Base-by-base conservation (phyloP, 2,113 vertebrate species). In the Bagarius yarrelli region DNA sequence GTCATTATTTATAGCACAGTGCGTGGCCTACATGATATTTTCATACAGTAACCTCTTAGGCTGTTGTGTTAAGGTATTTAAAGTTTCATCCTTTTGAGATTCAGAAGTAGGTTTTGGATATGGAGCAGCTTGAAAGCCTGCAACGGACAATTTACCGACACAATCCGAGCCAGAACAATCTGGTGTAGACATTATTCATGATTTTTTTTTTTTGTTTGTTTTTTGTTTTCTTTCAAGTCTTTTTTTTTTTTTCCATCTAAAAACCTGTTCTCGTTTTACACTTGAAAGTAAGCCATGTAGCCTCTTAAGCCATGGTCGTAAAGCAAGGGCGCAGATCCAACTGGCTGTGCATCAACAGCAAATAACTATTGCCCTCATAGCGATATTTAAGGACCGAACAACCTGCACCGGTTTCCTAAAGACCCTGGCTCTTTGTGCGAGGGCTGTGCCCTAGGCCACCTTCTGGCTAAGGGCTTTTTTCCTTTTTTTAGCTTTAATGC, bases 381-480 rank as follows among this genome's bases (percentile, higher is more conserved):
- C 19, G 27, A 69, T 77, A 50, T 76, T 57, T 77, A 73, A 56
- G 34, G 52, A n/a, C 16, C 9, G 55, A 57, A 27, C 30, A 23
- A 64, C 83, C 56, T 66, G 59, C 70, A 56, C 36, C 32, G 70
- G 19, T 32, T 82, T 30, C 73, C 59, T 66, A 57, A 73, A 75
- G 77, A 79, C 52, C 40, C 70, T 8, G 52, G 23, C 67, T 44
- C 59, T 80, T 50, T 83, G 82, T 74, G 59, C 40, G 52, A 47
- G 36, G 2, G 61, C 64, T 8, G 59, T 70, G 74, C 74, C 81
- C 44, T 40, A 52, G 75, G 70, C 27, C 55, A 14, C 61, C 77
- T 57, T 21, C 82, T 19, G 27, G 60, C 60, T 32, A 25, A 61
- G 9, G 40, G 59, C 0, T 44, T n/a, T 44, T 21, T 23, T n/a